phyloP scores from a whole-genome alignment of 2,113 vertebrate genomes.

The Cynoglossus semilaevis region DNA sequence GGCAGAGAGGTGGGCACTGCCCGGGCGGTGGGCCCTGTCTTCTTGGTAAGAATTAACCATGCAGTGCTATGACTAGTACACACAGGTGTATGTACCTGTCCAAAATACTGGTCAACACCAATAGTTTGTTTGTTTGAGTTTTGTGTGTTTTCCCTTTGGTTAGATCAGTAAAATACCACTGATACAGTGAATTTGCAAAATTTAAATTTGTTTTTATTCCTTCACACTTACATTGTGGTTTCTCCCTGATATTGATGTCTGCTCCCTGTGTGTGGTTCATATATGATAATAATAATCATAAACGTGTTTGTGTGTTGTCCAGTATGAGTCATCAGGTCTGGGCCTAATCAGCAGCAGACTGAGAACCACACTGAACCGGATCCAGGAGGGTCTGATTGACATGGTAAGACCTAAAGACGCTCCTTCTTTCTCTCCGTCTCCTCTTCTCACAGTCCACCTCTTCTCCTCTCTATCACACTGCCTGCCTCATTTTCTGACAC shows the following conservation, averaged over 20 bases:
- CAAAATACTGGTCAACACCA: constrained; percentile 12
- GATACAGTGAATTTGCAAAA: constrained; percentile 33
- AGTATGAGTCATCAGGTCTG: constrained; percentile 95
- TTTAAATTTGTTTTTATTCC: constrained; percentile 28
- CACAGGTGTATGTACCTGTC: constrained; percentile 10
- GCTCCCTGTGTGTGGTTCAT: constrained; percentile 20
- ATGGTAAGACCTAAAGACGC: constrained; percentile 78
- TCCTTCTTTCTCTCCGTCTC: constrained; percentile 13
- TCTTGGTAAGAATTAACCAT: constrained; percentile 66
- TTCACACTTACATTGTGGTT: constrained; percentile 7
- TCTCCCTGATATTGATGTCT: constrained; percentile 31
- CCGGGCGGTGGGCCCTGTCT: constrained; percentile 73
- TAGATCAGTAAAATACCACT: constrained; percentile 22
- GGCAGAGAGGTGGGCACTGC: constrained; percentile 69
- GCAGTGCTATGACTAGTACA: constrained; percentile 12
- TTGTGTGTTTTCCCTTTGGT: constrained; percentile 24
- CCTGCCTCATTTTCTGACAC: constrained; percentile 37
- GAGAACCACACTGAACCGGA: constrained; percentile 93
- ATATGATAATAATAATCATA: constrained; percentile 21
- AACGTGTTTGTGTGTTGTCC: constrained; percentile 55
- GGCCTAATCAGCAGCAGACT: constrained; percentile 96
- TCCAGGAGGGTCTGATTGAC: constrained; percentile 97
- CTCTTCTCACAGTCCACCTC: constrained; percentile 4
- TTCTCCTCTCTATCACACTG: constrained; percentile 24
- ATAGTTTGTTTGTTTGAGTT: constrained; percentile 12